phyloP scores from a whole-genome alignment of 2,113 vertebrate species.

The Hippocampus mohnikei region DNA sequence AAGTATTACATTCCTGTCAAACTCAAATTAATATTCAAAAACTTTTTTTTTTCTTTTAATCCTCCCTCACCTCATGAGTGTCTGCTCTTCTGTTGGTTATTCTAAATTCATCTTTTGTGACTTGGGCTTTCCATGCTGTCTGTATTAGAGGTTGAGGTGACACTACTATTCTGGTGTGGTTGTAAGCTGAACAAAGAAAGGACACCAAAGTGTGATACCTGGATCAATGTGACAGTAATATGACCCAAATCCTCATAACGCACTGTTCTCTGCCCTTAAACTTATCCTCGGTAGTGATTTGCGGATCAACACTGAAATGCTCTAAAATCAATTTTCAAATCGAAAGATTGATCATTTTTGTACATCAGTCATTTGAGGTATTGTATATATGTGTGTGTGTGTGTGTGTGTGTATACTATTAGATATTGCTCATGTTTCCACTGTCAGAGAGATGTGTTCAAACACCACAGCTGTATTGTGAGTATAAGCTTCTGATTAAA shows the following conservation, averaged over 20 bases:
- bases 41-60: background rate
- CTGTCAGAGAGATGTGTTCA: constrained; percentile 28
- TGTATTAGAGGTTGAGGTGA: constrained; percentile 50
- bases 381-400: too few species aligned
- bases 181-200: constrained; percentile 15
- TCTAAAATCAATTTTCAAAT: too few species aligned
- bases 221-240: constrained; percentile 42
- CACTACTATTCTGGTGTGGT: constrained; percentile 30
- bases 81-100: constrained; percentile 1
- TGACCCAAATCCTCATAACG: constrained; percentile 30
- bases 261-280: constrained; percentile 16
- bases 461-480: constrained; percentile 24
- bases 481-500: constrained; percentile 47
- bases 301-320: too few species aligned
- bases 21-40: constrained; percentile 13
- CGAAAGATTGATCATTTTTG: too few species aligned
- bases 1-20: constrained; percentile 32
- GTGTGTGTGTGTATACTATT: too few species aligned
- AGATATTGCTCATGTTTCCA: background rate
- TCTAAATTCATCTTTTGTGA: constrained; percentile 6
- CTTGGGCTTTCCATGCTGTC: constrained; percentile 42
- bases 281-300: background rate
- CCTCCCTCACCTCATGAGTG: constrained; percentile 11
- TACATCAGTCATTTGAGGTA: too few species aligned
- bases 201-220: constrained; percentile 41